phyloP scores from a whole-genome alignment of 2,888 invertebrate genomes.

The Kryphioiulus occultus region DNA sequence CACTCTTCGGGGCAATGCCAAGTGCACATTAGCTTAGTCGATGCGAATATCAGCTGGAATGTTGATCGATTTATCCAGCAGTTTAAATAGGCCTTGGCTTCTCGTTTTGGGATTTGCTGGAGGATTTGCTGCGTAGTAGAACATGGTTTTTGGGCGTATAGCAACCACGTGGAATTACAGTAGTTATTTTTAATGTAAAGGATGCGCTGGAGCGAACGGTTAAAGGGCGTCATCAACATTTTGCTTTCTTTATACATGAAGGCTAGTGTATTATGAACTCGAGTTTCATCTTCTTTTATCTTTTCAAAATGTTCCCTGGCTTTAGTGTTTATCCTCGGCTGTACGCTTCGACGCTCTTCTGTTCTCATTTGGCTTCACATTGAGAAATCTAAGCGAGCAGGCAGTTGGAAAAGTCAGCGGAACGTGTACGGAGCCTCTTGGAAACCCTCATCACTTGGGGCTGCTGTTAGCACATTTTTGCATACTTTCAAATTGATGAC shows the following conservation, averaged over 20 bases:
- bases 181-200: background rate
- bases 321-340: constrained; percentile 11
- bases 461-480: background rate
- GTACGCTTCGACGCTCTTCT: background rate
- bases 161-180: background rate
- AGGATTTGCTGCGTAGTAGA: background rate
- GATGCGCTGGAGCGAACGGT: background rate
- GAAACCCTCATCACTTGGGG: background rate
- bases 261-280: constrained; percentile 11
- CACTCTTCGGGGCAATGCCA: background rate
- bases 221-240: background rate
- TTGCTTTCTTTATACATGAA: background rate
- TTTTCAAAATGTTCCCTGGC: background rate
- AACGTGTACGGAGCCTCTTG: background rate
- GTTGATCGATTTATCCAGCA: background rate
- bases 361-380: constrained; percentile 15
- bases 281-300: constrained; percentile 12
- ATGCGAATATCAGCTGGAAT: background rate
- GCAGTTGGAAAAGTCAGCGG: background rate
- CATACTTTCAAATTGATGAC: background rate
- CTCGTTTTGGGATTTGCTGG: background rate
- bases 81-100: background rate
- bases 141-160: background rate
- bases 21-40: background rate
- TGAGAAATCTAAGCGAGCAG: background rate